Base-by-base conservation (phyloP, 2,797 vertebrate genomes). In the Sphaeramia orbicularis region DNA sequence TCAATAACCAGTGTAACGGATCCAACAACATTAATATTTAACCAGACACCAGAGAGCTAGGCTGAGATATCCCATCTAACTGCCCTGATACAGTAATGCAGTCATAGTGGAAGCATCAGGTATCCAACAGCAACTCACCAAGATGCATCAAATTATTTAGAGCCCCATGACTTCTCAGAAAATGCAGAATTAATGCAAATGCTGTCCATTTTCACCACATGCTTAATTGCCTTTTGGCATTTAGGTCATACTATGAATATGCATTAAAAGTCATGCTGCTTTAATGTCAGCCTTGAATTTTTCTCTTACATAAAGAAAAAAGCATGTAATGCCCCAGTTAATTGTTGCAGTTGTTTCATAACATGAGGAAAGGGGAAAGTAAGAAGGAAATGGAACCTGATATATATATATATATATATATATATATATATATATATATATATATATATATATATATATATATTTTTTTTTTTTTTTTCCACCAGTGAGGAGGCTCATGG, bases 11-110 rank as follows among this genome's bases (percentile, higher is more conserved):
- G 81, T 52, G 87, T 87, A 93, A 93, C 74, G 12, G 83, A 93
- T 91, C 85, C 89, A 89, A 64, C 69, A 53, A 32, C 84, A 91
- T 94, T 81, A 93, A 94, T 94, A 93, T 93, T 94, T 94, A 72
- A 93, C 83, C 71, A 86, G 86, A 87, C 84, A 86, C 81, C 78
- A 83, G 89, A 91, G 92, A 90, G 86, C 87, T 38, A 27, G 77
- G 78, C 80, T 84, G 89, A 89, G 87, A 84, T 87, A 88, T 83
- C 86, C 83, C 76, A 73, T 71, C 84, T 68, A 79, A 68, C 79
- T 50, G 76, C 62, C 71, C 71, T 63, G 81, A 85, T 85, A 87
- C 80, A 80, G 77, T 71, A 72, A 87, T 71, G 49, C 68, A 81
- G 77, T 65, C 68, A 67, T 78, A 56, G 73, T 74, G 62, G 51